These are phyloP conservation scores for Drosophila antonietae DNA, from an alignment of 2,888 invertebrate genomes.

Conservation along the genomic window DNA sequence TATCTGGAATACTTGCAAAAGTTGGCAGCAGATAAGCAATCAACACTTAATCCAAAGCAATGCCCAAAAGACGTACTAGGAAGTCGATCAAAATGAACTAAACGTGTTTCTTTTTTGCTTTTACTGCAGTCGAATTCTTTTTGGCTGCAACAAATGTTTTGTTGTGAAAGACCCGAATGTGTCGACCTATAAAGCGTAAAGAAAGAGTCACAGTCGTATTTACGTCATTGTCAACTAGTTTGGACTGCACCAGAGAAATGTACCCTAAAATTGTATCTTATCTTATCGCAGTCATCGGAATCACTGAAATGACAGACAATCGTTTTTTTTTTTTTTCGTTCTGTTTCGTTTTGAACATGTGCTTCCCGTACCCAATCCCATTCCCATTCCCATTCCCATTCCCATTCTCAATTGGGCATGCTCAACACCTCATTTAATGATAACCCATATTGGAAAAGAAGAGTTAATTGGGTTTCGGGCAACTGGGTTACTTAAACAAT, in stretches of 20 bases:
- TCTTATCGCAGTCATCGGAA: conserved; percentile 72
- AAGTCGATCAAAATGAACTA: conserved; percentile 2
- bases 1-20: neutral
- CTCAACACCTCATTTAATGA: conserved; percentile 60
- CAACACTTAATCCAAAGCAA: neutral
- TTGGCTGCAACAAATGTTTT: conserved; percentile 46
- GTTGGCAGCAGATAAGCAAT: neutral
- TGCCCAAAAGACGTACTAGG: neutral
- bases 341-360: conserved; percentile 46
- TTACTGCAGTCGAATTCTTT: neutral
- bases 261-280: conserved; percentile 36
- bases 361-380: conserved; percentile 29
- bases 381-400: conserved; percentile 37
- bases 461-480: conserved; percentile 37
- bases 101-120: neutral
- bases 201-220: conserved; percentile 45
- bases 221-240: conserved; percentile 53
- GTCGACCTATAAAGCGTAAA: conserved; percentile 37
- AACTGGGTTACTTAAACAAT: conserved; percentile 73
- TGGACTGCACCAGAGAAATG: conserved; percentile 25
- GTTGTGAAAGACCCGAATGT: conserved; percentile 58
- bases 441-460: conserved; percentile 64
- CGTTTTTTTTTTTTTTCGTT: conserved; percentile 36
- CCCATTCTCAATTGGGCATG: conserved; percentile 18
- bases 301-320: conserved; percentile 69